phyloP scores from a whole-genome alignment of 2,888 invertebrate species.

The Lasioglossum figueresi region DNA sequence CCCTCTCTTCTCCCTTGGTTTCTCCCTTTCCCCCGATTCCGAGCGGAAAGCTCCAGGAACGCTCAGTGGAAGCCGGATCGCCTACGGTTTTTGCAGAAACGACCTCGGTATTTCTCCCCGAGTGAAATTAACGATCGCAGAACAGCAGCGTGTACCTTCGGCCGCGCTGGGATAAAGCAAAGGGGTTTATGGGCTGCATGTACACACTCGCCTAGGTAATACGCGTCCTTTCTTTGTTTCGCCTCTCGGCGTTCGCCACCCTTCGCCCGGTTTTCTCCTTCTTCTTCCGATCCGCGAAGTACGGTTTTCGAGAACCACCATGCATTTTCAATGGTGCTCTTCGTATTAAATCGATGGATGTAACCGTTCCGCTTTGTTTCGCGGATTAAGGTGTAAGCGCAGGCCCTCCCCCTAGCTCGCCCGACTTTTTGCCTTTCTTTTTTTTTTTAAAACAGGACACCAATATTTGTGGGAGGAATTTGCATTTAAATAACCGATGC shows the following conservation, averaged over 20 bases:
- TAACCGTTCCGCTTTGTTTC: neutral
- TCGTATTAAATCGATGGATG: conserved; percentile 11
- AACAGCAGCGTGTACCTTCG: conserved; percentile 74
- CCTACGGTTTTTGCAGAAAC: conserved; percentile 74
- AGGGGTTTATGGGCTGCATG: conserved; percentile 75
- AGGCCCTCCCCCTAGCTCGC: neutral
- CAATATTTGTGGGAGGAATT: conserved; percentile 9
- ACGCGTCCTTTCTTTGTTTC: conserved; percentile 58
- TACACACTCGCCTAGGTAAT: conserved; percentile 68
- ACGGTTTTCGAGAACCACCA: conserved; percentile 38
- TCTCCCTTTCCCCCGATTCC: conserved; percentile 29
- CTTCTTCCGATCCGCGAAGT: conserved; percentile 27
- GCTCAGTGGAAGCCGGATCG: conserved; percentile 73
- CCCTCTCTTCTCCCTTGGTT: conserved; percentile 13
- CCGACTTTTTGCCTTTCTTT: neutral
- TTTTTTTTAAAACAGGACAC: neutral
- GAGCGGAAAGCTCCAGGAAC: conserved; percentile 67
- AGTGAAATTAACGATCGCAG: conserved; percentile 79
- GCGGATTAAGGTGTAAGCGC: neutral
- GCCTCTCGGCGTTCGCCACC: conserved; percentile 9
- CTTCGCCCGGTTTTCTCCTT: conserved; percentile 13
- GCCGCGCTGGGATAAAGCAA: conserved; percentile 74
- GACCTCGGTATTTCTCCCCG: conserved; percentile 78
- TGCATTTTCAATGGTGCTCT: conserved; percentile 33
- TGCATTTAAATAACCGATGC: conserved; percentile 15